Evolutionary conservation across 1,140 invertebrate genomes (phyloP).

Genomic region (Macrostomum lignano): DNA sequence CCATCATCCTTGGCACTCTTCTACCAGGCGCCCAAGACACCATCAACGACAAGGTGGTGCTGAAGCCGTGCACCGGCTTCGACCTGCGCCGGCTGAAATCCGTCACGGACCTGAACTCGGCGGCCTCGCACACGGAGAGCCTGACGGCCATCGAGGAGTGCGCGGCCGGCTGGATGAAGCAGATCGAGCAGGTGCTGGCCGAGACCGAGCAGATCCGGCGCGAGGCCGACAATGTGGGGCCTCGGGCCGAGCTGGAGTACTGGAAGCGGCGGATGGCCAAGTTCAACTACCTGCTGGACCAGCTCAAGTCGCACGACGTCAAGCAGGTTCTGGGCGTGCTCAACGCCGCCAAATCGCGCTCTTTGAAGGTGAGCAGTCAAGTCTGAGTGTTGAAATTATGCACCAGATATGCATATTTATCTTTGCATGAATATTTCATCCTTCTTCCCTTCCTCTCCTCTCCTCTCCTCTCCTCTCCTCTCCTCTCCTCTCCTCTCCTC

Average conservation of each 20-base stretch:
- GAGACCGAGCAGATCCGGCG: conserved; percentile 43
- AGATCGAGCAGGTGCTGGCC: conserved; percentile 26
- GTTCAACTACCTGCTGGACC: conserved; percentile 57
- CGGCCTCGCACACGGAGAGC: conserved; percentile 22
- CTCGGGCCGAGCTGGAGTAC: conserved; percentile 67
- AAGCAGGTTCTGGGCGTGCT: conserved; percentile 37
- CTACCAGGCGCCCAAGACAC: conserved; percentile 26
- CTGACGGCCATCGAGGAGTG: conserved; percentile 23
- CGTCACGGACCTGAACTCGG: conserved; percentile 17
- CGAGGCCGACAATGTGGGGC: conserved; percentile 64
- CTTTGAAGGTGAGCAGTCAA: conserved; percentile 34
- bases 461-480: too few relatives aligned
- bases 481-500: too few relatives aligned
- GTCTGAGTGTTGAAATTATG: not conserved
- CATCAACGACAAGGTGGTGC: conserved; percentile 20
- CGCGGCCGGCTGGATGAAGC: conserved; percentile 25
- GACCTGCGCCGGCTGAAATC: conserved; percentile 17
- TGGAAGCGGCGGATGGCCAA: conserved; percentile 74
- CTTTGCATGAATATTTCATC: too few relatives aligned
- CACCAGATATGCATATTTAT: too few relatives aligned
- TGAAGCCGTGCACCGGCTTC: conserved; percentile 20
- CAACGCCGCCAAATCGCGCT: conserved; percentile 46
- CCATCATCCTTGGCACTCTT: too few relatives aligned
- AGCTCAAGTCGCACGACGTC: conserved; percentile 49
- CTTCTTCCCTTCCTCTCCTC: too few relatives aligned